Evolutionary conservation across 2,113 vertebrate species (phyloP).

Genomic region (Tricholaema leucomelas): DNA sequence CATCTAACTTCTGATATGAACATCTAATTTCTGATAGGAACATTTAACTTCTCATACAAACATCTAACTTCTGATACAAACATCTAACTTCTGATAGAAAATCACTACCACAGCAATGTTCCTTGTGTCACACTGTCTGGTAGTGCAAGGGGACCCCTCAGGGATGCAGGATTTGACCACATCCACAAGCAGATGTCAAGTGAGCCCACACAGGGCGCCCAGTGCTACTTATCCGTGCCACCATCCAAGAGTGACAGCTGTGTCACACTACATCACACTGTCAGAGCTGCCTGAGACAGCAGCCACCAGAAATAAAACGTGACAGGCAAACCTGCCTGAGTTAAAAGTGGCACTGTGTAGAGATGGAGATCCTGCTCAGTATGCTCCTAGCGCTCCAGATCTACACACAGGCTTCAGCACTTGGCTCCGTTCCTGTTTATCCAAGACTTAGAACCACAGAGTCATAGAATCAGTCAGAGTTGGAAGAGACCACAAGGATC

Average conservation of each 20-base stretch:
- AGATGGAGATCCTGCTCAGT: background rate
- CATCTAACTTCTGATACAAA: too few relatives aligned
- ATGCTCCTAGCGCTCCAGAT: background rate
- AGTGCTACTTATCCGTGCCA: accelerated
- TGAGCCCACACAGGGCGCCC: background rate
- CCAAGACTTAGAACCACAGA: too few relatives aligned
- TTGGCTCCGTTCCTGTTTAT: background rate
- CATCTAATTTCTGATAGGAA: too few relatives aligned
- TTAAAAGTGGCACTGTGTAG: background rate
- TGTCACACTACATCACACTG: background rate
- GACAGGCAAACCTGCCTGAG: background rate
- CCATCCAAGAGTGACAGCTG: background rate
- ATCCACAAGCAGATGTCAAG: accelerated
- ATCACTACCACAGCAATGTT: too few relatives aligned
- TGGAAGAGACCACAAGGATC: too few relatives aligned
- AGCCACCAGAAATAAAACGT: background rate
- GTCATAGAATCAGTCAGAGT: too few relatives aligned
- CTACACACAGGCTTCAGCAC: background rate
- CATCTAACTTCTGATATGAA: too few relatives aligned
- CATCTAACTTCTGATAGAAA: too few relatives aligned
- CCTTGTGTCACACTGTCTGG: background rate
- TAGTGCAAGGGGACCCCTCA: background rate
- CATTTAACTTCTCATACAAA: too few relatives aligned
- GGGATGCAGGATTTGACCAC: background rate
- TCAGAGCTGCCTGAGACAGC: background rate